Evolutionary conservation across 2,113 vertebrate genomes (phyloP).

Genomic region (Daphoenositta chrysoptera): DNA sequence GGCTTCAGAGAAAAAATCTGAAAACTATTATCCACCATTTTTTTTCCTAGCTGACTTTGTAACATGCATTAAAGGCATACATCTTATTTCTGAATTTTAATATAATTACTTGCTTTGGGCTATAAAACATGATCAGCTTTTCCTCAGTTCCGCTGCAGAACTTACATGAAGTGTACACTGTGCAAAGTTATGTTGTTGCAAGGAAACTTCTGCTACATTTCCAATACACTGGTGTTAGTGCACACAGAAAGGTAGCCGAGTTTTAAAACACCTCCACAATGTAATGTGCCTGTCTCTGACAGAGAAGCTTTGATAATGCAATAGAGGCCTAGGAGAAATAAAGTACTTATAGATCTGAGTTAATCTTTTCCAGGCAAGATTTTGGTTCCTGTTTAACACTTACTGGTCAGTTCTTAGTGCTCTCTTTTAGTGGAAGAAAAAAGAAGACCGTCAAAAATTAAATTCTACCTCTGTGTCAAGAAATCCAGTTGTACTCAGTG

Average conservation of each 20-base stretch:
- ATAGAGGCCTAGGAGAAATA: not conserved
- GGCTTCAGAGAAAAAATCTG: not conserved
- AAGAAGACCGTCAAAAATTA: constrained; percentile 60
- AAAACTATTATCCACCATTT: not conserved
- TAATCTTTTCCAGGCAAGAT: not conserved
- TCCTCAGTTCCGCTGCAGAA: not conserved
- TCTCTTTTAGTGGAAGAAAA: constrained; percentile 56
- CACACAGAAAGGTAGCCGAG: not conserved
- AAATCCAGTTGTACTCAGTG: constrained; percentile 77
- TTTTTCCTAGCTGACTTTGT: not conserved
- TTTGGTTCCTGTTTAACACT: constrained; percentile 36
- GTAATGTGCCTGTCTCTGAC: not conserved
- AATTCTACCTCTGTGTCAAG: constrained; percentile 82
- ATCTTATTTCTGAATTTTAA: not conserved
- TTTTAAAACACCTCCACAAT: not conserved
- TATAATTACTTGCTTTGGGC: not conserved
- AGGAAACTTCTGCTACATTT: constrained; percentile 5
- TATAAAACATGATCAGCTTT: constrained; percentile 2
- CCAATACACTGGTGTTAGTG: not conserved
- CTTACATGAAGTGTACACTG: not conserved
- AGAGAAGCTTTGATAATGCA: not conserved
- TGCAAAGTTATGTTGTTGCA: not conserved
- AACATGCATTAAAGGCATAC: not conserved
- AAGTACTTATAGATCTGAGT: not conserved
- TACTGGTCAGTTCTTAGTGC: constrained; percentile 50